Base-by-base conservation (phyloP, 1,140 invertebrate genomes). In the Brachystomella parvula region DNA sequence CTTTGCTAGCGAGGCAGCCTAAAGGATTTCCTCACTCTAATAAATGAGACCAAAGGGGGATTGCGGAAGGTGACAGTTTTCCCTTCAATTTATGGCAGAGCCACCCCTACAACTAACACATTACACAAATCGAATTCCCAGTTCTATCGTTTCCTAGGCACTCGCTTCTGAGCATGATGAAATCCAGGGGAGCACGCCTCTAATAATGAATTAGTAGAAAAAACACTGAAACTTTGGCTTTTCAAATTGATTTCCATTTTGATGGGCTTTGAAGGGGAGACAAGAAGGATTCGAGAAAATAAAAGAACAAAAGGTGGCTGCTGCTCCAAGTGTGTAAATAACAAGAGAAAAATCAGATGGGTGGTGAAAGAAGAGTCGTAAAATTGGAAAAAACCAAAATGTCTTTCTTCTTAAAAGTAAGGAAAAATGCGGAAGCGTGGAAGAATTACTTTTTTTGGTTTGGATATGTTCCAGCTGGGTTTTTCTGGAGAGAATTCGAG, bases 1-100 rank as follows among this genome's bases (percentile, higher is more conserved):
- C 35, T 39, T 6, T 39, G 35, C 35, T 9, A 39, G 6, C n/a
- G n/a, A n/a, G 35, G 35, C 6, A 39, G 35, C 24, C 49, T 26
- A 53, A 53, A 53, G 49, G 15, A 15, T 53, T 53, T 53, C 24
- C 3, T 15, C 49, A 53, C 49, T 53, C 49, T 53, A 53, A 53
- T 53, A 53, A 53, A 53, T 53, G 49, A 53, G 49, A 26, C 15
- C 12, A 24, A 24, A 24, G 9, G 24, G 49, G 24, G 49, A 24
- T 53, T 44, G 39, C 9, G n/a, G 24, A 53, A 9, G 49, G 49
- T 53, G 49, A 53, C 49, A 53, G 12, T 53, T 53, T 53, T 24
- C n/a, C n/a, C n/a, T 9, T 24, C 49, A 53, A 53, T 53, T 53
- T 53, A 53, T 53, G 35, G 19, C 6, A 9, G 6, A 6, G 35